Evolutionary conservation across 2,888 invertebrate species (phyloP).

Genomic region (Dasypogon diadema): DNA sequence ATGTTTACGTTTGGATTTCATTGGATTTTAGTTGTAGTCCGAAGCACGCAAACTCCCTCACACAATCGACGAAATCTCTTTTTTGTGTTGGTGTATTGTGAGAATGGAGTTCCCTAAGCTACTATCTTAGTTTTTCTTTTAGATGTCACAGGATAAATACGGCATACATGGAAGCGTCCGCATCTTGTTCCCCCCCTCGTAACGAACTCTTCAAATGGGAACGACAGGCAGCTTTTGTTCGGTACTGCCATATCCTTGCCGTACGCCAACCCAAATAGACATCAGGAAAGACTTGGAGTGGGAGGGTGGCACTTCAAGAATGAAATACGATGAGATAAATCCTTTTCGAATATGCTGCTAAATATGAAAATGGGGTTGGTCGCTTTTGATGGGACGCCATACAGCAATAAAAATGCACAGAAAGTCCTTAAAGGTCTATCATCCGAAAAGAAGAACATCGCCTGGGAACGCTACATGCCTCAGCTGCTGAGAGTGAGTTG

Average conservation of each 20-base stretch:
- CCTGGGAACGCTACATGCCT: too few relatives aligned
- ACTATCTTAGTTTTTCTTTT: background rate
- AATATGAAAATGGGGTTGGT: slow-evolving; percentile 35
- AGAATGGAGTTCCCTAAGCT: too few relatives aligned
- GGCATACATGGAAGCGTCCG: background rate
- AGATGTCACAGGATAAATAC: too few relatives aligned
- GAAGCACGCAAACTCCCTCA: slow-evolving; percentile 34
- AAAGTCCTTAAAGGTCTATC: slow-evolving; percentile 13
- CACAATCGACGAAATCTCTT: background rate
- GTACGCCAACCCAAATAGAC: background rate
- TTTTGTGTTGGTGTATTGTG: background rate
- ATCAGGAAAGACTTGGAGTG: background rate
- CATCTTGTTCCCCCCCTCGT: background rate
- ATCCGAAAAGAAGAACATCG: slow-evolving; percentile 6
- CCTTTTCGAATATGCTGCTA: slow-evolving; percentile 44
- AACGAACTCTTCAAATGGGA: background rate
- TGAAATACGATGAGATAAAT: slow-evolving; percentile 44
- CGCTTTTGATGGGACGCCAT: slow-evolving; percentile 12
- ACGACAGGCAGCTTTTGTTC: background rate
- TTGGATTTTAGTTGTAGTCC: background rate
- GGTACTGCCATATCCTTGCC: background rate
- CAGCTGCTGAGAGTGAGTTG: too few relatives aligned
- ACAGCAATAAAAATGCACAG: slow-evolving; percentile 1
- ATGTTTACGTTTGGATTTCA: slow-evolving; percentile 25
- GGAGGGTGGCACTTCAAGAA: slow-evolving; percentile 36